Base-by-base conservation (phyloP, 2,888 invertebrate species). In the Sinodicranocentrus sp. region DNA sequence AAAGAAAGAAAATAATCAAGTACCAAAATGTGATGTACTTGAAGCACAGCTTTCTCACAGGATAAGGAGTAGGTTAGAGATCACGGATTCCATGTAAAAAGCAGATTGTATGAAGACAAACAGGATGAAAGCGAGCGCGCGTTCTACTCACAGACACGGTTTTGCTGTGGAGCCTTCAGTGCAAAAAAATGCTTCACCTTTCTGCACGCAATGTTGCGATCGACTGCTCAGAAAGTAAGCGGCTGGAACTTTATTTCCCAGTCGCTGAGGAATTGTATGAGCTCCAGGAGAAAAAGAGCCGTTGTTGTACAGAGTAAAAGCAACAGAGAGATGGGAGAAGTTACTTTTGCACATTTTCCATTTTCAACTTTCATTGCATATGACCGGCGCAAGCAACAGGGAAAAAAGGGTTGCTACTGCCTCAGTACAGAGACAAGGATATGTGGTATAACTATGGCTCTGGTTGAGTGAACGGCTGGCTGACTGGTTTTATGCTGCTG, bases 361-460 rank as follows among this genome's bases (percentile, higher is more conserved):
- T 59, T 52, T 71, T 33, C 70, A 63, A 48, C 77, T 57, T 57
- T 15, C 57, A 44, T 70, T 71, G 63, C 57, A 57, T 85, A 85
- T 85, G 86, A 86, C 87, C 87, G 86, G 87, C 85, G 87, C 85
- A 87, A 87, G 85, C 82, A 80, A 80, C 72, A 82, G 73, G 73
- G 65, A 67, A 72, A 67, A 48, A 13, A 13, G 39, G 48, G 48
- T 15, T 48, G 48, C 48, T n/a, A 2, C 48, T 48, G 48, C 48
- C 48, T 48, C 48, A n/a, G n/a, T n/a, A n/a, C n/a, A n/a, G n/a
- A n/a, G n/a, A n/a, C n/a, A n/a, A n/a, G n/a, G n/a, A n/a, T n/a
- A n/a, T n/a, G n/a, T n/a, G n/a, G n/a, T n/a, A n/a, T n/a, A n/a
- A n/a, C n/a, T n/a, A n/a, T n/a, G n/a, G n/a, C n/a, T n/a, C n/a